These are phyloP conservation scores for Telenomus remus DNA, from an alignment of 1,140 invertebrate species.

Conservation along the genomic window DNA sequence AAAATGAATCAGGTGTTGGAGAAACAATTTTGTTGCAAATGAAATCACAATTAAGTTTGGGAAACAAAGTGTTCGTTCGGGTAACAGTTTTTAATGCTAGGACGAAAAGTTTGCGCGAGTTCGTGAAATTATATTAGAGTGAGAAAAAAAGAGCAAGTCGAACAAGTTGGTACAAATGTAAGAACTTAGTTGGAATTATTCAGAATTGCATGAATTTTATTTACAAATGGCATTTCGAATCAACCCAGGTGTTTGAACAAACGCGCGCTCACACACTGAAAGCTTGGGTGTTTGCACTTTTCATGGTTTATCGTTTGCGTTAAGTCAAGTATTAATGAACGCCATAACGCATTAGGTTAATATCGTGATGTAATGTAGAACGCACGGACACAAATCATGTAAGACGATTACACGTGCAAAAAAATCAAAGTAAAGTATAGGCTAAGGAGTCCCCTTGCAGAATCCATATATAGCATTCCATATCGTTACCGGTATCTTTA, in stretches of 20 bases:
- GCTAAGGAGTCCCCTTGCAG: conserved; percentile 10
- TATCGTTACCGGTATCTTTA: conserved; percentile 35
- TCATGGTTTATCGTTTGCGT: conserved; percentile 17
- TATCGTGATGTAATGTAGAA: conserved; percentile 29
- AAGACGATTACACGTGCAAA: conserved; percentile 61
- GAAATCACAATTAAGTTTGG: conserved; percentile 23
- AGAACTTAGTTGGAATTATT: conserved; percentile 26
- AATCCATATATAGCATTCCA: conserved; percentile 29
- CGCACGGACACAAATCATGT: conserved; percentile 58
- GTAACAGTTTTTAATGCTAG: conserved; percentile 37
- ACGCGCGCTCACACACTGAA: background rate
- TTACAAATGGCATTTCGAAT: conserved; percentile 38
- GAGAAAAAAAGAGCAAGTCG: conserved; percentile 9
- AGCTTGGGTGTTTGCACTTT: conserved; percentile 18
- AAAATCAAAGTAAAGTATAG: conserved; percentile 57
- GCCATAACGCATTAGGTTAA: conserved; percentile 44
- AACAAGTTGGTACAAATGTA: conserved; percentile 31
- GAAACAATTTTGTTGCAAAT: conserved; percentile 6
- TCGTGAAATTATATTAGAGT: conserved; percentile 19
- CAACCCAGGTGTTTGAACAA: conserved; percentile 17
- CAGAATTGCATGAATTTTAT: conserved; percentile 40
- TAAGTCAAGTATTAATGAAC: conserved; percentile 33
- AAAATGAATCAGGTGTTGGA: background rate
- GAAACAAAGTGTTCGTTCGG: conserved; percentile 10
- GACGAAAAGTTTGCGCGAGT: conserved; percentile 18